Percentiles rank a stretch among this genome's conserved stretches.
These are phyloP conservation scores for Xylota segnis DNA, from an alignment of 2,888 invertebrate species.

Conservation along the genomic window DNA sequence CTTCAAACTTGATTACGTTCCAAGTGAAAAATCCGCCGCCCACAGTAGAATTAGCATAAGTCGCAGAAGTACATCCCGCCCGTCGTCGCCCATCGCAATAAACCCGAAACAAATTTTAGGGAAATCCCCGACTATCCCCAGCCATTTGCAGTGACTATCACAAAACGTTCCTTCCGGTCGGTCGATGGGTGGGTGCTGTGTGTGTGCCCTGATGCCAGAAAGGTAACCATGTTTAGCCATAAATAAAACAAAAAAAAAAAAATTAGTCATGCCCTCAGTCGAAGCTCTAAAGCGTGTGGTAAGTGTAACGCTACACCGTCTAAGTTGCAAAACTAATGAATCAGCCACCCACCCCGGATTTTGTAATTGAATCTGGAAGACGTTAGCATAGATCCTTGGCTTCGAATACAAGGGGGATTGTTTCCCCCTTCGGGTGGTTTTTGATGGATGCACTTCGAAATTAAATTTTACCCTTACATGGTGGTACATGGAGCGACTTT, in stretches of 20 bases:
- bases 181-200: too few relatives aligned
- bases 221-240: conserved; percentile 68
- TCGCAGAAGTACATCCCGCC: conserved; percentile 20
- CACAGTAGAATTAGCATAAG: conserved; percentile 59
- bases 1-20: conserved; percentile 56
- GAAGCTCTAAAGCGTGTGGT: conserved; percentile 55
- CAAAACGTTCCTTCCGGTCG: conserved; percentile 58
- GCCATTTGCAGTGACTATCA: conserved; percentile 45
- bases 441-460: conserved; percentile 77
- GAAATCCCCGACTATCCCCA: conserved; percentile 29
- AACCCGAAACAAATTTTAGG: conserved; percentile 57
- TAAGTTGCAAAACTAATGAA: conserved; percentile 72
- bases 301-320: conserved; percentile 62
- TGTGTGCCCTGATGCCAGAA: not conserved
- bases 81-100: not conserved
- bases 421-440: conserved; percentile 61
- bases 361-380: conserved; percentile 74
- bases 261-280: conserved; percentile 69
- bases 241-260: conserved; percentile 68
- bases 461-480: conserved; percentile 72
- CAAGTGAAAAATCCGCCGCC: conserved; percentile 8
- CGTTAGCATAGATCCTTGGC: conserved; percentile 57
- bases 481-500: conserved; percentile 46
- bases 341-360: conserved; percentile 53
- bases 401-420: conserved; percentile 47